Conservation (phyloP, 2,113 vertebrate species). For the Nothobranchius kuhntae region DNA sequence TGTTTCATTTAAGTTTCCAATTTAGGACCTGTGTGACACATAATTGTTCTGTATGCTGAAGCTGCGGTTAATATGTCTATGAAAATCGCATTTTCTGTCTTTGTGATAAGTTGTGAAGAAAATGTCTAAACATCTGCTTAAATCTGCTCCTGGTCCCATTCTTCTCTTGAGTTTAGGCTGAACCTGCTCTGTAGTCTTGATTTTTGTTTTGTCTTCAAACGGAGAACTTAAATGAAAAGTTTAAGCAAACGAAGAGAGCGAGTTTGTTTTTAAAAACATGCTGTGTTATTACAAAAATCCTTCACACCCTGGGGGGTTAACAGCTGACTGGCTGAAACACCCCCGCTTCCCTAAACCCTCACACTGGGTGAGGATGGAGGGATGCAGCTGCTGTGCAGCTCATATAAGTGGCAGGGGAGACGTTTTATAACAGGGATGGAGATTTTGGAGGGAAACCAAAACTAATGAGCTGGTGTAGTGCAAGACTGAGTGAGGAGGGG, state of each 20-base stretch:
- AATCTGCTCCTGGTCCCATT: no score
- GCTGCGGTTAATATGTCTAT: no score
- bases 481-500: background rate
- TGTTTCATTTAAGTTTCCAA: no score
- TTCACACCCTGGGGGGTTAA: conserved; percentile 60
- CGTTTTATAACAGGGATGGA: conserved; percentile 41
- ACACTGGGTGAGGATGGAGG: conserved; percentile 52
- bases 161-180: no score
- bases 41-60: no score
- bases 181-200: no score
- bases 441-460: conserved; percentile 77
- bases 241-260: conserved; percentile 32
- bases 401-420: conserved; percentile 51
- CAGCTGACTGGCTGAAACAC: conserved; percentile 48
- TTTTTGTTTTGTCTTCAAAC: no score
- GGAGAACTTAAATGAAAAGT: background rate
- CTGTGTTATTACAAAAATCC: conserved; percentile 50
- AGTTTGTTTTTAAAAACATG: conserved; percentile 46
- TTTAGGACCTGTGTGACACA: no score
- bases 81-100: no score
- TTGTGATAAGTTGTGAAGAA: no score
- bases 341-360: conserved; percentile 53
- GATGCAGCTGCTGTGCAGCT: conserved; percentile 53
- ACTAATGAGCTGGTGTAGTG: conserved; percentile 24
- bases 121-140: no score